Evolutionary conservation across 2,888 invertebrate species (phyloP), one percentile per base, ranked within the genome.

Genomic region (Portevinia maculata): DNA sequence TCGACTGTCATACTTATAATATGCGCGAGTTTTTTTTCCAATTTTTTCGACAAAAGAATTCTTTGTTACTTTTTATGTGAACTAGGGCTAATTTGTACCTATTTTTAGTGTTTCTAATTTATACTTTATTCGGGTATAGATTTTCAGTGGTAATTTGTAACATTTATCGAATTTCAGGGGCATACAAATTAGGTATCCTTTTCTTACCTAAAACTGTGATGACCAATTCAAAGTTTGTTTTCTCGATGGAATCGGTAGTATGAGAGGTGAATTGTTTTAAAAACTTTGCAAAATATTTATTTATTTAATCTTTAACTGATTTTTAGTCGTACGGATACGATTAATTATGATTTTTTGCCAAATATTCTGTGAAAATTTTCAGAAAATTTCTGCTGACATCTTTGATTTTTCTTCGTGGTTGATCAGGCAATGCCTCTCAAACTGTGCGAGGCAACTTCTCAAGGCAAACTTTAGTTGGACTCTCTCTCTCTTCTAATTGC

Each of bases 381-480:
- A 75, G 79, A 84, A 85, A 79, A 79, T 52, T 84, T 83, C 67
- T 74, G 86, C 86, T 85, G 85, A 85, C 85, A 84, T 86, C 85
- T 84, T 83, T 76, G 73, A 76, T 84, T 84, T 79, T 76, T 79
- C 75, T 76, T 84, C 79, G 84, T 65, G 64, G 76, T 84, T 81
- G 76, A 71, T 67, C 24, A 48, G 17, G 34, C 84, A 85, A 78
- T 73, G 41, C 46, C 8, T 83, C 62, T 79, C 57, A 84, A 85
- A 85, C 85, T 85, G 70, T 84, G 19, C 3, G 39, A 32, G 74
- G 70, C 64, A 69, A 69, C 52, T 69, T 75, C 75, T 75, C 76
- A 83, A 48, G 81, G 81, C 81, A 59, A 71, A 76, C 37, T 19
- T 67, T 59, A 21, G 11, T 62, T 67, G 39, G 39, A 78, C 60